These are phyloP conservation scores for Acanthoscelides obtectus DNA, from an alignment of 2,888 invertebrate genomes.

Conservation along the genomic window DNA sequence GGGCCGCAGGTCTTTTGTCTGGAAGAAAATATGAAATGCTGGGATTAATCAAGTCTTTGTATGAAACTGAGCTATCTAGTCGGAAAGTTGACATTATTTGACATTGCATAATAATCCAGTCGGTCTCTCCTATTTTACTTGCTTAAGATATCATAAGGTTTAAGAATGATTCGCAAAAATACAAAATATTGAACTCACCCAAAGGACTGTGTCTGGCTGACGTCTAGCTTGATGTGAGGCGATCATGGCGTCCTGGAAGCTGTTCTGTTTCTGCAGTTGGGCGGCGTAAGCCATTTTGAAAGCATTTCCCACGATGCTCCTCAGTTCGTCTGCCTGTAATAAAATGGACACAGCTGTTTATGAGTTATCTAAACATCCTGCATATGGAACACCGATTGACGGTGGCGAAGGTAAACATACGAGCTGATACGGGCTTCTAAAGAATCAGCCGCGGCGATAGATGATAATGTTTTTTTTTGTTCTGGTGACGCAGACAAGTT, in stretches of 20 bases:
- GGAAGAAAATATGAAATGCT: constrained; percentile 23
- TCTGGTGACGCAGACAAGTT: not conserved
- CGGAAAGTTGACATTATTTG: no score
- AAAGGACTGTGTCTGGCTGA: constrained; percentile 52
- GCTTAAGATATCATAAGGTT: no score
- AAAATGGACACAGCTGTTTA: constrained; percentile 13
- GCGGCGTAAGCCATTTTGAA: constrained; percentile 89
- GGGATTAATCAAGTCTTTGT: no score
- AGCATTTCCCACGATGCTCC: constrained; percentile 83
- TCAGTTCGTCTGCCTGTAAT: constrained; percentile 79
- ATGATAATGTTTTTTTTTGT: not conserved
- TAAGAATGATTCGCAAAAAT: no score
- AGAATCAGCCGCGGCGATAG: not conserved
- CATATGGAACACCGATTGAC: not conserved
- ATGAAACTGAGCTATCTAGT: no score
- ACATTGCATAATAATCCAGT: constrained; percentile 1
- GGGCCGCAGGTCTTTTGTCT: constrained; percentile 45
- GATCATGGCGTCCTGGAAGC: constrained; percentile 63
- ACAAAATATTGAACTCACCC: constrained; percentile 34
- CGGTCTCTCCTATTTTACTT: not conserved
- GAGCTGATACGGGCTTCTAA: not conserved
- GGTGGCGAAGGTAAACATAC: not conserved
- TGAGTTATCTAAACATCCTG: not conserved
- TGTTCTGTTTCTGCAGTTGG: constrained; percentile 67
- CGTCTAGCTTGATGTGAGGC: constrained; percentile 51